Evolutionary conservation across 2,113 vertebrate genomes (phyloP).

Genomic region (Arenaria interpres): DNA sequence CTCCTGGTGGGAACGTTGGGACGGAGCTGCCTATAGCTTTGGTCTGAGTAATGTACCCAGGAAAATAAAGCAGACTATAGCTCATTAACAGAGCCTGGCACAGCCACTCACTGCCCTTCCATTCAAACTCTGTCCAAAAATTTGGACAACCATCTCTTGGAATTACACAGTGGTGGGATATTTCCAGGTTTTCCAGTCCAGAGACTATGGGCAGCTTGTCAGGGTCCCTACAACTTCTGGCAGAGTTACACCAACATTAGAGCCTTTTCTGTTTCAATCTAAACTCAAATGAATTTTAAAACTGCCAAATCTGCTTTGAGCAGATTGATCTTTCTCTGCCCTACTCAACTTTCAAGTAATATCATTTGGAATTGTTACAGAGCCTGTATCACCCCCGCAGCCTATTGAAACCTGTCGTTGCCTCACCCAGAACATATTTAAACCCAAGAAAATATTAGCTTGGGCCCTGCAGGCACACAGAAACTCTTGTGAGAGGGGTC

Average conservation of each 20-base stretch:
- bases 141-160: not conserved
- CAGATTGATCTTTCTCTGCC: not conserved
- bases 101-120: not conserved
- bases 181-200: not conserved
- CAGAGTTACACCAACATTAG: not conserved
- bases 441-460: not conserved
- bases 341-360: not conserved
- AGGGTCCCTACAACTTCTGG: not conserved
- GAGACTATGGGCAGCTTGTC: not conserved
- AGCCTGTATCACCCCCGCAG: not conserved
- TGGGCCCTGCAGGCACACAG: not conserved
- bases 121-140: not conserved
- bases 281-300: not conserved
- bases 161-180: not conserved
- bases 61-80: not conserved
- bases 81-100: not conserved
- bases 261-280: not conserved
- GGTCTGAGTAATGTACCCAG: fast-evolving
- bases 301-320: not conserved
- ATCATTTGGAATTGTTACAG: not conserved
- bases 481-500: not conserved
- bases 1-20: not conserved
- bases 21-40: fast-evolving
- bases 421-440: not conserved
- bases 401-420: not conserved